Conservation (phyloP, 2,113 vertebrate genomes). For the Entosphenus tridentatus region DNA sequence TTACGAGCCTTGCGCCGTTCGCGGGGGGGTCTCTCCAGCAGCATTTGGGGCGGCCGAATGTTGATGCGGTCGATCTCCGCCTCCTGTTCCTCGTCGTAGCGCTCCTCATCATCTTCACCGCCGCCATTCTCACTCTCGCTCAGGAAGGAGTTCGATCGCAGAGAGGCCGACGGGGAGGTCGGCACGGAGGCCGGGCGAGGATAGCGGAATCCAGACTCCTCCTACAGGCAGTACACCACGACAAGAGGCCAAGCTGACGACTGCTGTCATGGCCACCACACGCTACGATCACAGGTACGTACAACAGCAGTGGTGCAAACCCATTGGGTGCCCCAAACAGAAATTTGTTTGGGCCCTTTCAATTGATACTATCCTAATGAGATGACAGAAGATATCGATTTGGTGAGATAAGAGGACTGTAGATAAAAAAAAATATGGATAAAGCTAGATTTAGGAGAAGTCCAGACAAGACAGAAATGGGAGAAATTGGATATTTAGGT, state of each 20-base stretch:
- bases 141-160: conserved; percentile 36
- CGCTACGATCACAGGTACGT: background rate
- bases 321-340: background rate
- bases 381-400: no score
- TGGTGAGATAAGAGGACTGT: no score
- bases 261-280: background rate
- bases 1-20: no score
- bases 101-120: conserved; percentile 30
- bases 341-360: background rate
- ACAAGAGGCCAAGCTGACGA: background rate
- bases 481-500: no score
- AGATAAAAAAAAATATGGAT: no score
- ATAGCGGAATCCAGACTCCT: conserved; percentile 60
- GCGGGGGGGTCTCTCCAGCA: no score
- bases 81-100: conserved; percentile 55
- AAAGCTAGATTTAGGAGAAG: no score
- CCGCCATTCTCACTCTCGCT: conserved; percentile 12
- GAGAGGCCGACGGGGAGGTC: conserved; percentile 51
- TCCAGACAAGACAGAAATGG: no score
- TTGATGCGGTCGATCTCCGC: conserved; percentile 57
- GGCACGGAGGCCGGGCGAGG: conserved; percentile 64
- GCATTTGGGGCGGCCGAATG: conserved; percentile 27
- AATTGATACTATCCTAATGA: no score
- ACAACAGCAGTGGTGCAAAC: background rate
- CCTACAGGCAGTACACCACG: background rate